phyloP scores from a whole-genome alignment of 1,140 invertebrate species.

The Chrysomallon squamiferum region DNA sequence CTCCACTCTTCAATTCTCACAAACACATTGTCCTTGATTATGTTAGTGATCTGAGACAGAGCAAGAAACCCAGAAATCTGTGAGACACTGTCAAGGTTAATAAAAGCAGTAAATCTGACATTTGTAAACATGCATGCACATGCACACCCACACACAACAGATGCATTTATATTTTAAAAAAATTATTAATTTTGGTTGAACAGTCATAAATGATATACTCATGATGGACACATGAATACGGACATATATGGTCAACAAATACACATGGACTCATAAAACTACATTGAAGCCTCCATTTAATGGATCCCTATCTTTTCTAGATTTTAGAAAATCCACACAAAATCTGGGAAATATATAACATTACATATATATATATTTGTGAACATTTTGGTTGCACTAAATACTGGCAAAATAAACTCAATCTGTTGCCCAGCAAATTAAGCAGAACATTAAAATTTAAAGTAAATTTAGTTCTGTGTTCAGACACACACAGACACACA shows the following conservation, averaged over 20 bases:
- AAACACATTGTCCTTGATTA: slow-evolving; percentile 37
- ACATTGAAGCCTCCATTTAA: too few species aligned
- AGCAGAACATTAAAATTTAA: too few species aligned
- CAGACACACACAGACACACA: too few species aligned
- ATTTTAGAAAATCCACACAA: too few species aligned
- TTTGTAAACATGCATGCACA: not conserved
- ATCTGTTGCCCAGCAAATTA: too few species aligned
- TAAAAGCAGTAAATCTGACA: too few species aligned
- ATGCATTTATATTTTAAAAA: not conserved
- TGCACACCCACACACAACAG: not conserved
- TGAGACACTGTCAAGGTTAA: slow-evolving; percentile 9
- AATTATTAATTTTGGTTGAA: not conserved
- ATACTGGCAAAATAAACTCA: too few species aligned
- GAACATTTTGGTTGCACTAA: too few species aligned
- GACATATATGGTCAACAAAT: not conserved
- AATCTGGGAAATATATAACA: too few species aligned
- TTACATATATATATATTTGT: too few species aligned
- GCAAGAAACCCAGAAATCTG: slow-evolving; percentile 44
- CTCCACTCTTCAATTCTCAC: slow-evolving; percentile 29
- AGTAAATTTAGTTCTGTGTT: too few species aligned
- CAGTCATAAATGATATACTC: not conserved
- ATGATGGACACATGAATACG: not conserved
- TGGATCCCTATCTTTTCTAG: too few species aligned
- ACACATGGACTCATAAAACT: not conserved
- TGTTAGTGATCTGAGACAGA: slow-evolving; percentile 30